Percentiles rank a stretch among this genome's conserved stretches.
Conservation (phyloP, 2,113 vertebrate genomes). For the Natator depressus region DNA sequence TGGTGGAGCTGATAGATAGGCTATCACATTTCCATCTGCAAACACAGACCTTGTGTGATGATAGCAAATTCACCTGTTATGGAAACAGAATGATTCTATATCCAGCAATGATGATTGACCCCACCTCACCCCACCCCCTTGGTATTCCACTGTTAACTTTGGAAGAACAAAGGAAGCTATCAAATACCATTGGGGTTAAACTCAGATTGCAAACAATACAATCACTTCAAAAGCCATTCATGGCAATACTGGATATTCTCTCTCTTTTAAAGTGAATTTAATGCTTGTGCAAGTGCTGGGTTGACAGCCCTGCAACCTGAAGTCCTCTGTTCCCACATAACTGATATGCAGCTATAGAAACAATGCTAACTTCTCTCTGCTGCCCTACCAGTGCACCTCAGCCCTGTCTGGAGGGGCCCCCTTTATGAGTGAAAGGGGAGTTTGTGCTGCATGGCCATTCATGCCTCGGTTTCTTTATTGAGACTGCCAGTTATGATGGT, state of each 20-base stretch:
- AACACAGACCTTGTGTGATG: conserved; percentile 55
- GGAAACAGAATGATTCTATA: conserved; percentile 35
- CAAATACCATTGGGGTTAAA: neutral
- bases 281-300: neutral
- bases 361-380: neutral
- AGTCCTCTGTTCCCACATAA: neutral
- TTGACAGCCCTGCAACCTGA: rapidly evolving
- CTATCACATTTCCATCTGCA: conserved; percentile 69
- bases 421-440: neutral
- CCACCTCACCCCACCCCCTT: neutral
- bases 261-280: neutral
- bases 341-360: rapidly evolving
- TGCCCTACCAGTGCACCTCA: neutral
- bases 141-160: neutral
- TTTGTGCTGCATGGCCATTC: conserved; percentile 8
- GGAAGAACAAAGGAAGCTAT: neutral
- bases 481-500: neutral
- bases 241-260: neutral
- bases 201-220: neutral
- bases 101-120: neutral
- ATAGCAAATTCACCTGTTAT: conserved; percentile 66
- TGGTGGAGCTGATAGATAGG: conserved; percentile 34
- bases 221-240: neutral
- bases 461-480: neutral
- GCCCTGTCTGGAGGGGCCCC: neutral